phyloP scores from a whole-genome alignment of 1,140 invertebrate species.

The Ganaspis sp. region DNA sequence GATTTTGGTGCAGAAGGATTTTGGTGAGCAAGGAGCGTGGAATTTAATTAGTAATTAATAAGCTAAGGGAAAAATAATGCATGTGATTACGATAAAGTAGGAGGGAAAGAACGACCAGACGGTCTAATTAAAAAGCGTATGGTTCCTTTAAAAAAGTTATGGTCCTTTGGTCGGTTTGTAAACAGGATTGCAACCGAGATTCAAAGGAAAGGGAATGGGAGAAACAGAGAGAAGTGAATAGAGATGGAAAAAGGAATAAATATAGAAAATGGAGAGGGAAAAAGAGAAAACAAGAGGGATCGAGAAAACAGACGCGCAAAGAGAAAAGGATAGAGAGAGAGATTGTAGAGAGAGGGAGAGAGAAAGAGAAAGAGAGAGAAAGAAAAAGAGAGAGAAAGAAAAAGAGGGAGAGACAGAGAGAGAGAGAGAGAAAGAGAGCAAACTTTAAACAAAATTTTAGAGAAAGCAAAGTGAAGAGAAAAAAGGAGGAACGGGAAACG shows the following conservation, averaged over 20 bases:
- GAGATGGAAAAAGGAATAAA: no score
- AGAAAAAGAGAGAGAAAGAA: slow-evolving; percentile 33
- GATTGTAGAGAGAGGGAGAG: slow-evolving; percentile 28
- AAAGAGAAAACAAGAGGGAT: slow-evolving; percentile 20
- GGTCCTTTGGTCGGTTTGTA: slow-evolving; percentile 69
- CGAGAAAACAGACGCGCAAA: slow-evolving; percentile 46
- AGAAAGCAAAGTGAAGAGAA: no score
- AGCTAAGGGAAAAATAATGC: slow-evolving; percentile 51
- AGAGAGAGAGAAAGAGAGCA: slow-evolving; percentile 52
- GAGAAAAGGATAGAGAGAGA: slow-evolving; percentile 48
- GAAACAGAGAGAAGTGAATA: not conserved
- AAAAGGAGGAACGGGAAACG: slow-evolving; percentile 51
- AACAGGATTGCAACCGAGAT: slow-evolving; percentile 63
- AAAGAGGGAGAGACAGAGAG: slow-evolving; percentile 47
- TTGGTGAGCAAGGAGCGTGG: no score
- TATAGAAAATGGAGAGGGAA: no score
- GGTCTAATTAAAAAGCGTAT: slow-evolving; percentile 69
- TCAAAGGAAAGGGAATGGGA: slow-evolving; percentile 47
- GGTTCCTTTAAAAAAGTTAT: slow-evolving; percentile 61
- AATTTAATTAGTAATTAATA: no score
- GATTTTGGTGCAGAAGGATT: no score
- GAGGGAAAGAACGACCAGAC: slow-evolving; percentile 35
- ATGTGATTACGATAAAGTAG: slow-evolving; percentile 4
- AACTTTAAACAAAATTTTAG: no score
- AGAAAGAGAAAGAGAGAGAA: not conserved